phyloP scores from a whole-genome alignment of 2,888 invertebrate genomes.

The Epinotia ramella region DNA sequence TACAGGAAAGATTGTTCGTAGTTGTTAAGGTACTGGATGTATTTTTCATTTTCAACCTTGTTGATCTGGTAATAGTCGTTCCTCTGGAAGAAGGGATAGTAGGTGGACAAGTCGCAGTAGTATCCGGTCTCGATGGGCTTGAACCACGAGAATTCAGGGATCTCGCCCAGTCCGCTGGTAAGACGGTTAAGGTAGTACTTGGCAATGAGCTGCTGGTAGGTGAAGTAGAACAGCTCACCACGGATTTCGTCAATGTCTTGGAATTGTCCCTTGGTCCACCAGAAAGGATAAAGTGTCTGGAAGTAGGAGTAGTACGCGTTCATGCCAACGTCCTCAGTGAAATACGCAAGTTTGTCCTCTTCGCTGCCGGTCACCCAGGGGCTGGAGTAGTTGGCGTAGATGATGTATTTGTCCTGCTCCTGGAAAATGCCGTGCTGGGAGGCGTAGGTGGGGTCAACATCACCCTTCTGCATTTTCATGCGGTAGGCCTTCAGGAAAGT shows the following conservation, averaged over 20 bases:
- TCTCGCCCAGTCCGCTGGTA: conserved; percentile 86
- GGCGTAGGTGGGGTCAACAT: conserved; percentile 62
- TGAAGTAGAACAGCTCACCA: conserved; percentile 88
- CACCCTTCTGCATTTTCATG: conserved; percentile 72
- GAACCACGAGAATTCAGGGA: conserved; percentile 84
- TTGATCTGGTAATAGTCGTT: conserved; percentile 86
- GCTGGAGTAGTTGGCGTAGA: conserved; percentile 86
- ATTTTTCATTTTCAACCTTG: conserved; percentile 77
- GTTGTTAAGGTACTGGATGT: conserved; percentile 83
- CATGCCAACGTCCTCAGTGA: conserved; percentile 89
- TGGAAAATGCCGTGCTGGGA: conserved; percentile 70
- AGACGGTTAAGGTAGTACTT: conserved; percentile 90
- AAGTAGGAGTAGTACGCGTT: conserved; percentile 88
- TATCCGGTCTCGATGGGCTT: conserved; percentile 80
- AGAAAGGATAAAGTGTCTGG: conserved; percentile 87
- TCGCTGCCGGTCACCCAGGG: conserved; percentile 78
- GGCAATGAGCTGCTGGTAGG: conserved; percentile 88
- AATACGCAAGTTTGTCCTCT: conserved; percentile 87
- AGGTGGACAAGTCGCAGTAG: conserved; percentile 58
- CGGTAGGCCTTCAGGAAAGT: conserved; percentile 77
- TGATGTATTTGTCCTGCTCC: conserved; percentile 74
- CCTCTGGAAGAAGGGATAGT: conserved; percentile 84
- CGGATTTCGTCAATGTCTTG: conserved; percentile 82
- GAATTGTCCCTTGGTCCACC: conserved; percentile 84
- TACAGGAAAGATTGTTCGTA: conserved; percentile 85